Evolutionary conservation across 2,888 invertebrate genomes (phyloP), one percentile per base, ranked within the genome.

Genomic region (Lymantria monacha): DNA sequence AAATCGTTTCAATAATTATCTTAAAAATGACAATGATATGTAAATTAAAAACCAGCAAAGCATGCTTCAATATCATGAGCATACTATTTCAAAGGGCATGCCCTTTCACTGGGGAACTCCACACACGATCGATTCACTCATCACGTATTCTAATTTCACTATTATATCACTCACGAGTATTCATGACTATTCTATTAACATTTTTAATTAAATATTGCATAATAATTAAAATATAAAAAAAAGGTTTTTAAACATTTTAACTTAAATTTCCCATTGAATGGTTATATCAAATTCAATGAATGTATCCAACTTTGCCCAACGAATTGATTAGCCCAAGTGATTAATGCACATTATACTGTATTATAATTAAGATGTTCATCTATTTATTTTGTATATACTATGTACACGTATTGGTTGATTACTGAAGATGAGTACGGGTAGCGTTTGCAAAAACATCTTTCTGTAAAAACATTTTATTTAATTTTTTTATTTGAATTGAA

Each of bases 201-300:
- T 30, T 40, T n/a, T 38, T 47, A 40, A 51, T 47, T 47, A 51
- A 12, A 12, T 38, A 33, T 41, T 46, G 41, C 15, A 41, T 41
- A 33, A 41, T 41, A 41, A 41, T 41, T 41, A 14, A 41, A 41
- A n/a, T n/a, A n/a, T n/a, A n/a, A 14, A 14, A 41, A 14, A 41
- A 45, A n/a, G 38, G 3, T 38, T 38, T 38, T 7, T 5, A 12
- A 11, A 38, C 7, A n/a, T 38, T 38, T 38, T 38, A 22, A 33
- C 3, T 38, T 7, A 12, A 11, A 38, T n/a, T n/a, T n/a, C 41
- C 14, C 2, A 14, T 42, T 22, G 37, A 47, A 42, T 37, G n/a
- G 57, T 74, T 22, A 70, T 66, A 76, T 76, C 70, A 74, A 68
- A 73, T 70, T 73, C 76, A 74, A 75, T 78, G 75, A 70, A 65